Base-by-base conservation (phyloP, 2,888 invertebrate species). In the Cosmopolites sordidus region DNA sequence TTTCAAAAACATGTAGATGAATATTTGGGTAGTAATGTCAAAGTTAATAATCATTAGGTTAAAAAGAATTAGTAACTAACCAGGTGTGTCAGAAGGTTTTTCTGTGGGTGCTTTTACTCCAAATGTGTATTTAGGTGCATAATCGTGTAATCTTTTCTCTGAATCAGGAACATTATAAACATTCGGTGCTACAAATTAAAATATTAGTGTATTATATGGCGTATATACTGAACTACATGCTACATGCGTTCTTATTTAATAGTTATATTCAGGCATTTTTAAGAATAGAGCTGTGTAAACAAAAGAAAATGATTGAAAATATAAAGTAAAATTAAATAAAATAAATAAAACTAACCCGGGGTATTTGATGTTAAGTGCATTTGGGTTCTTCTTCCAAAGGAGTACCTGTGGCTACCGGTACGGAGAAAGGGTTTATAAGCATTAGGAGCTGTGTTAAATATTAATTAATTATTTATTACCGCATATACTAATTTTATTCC, bases 121-220 rank as follows among this genome's bases (percentile, higher is more conserved):
- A 71, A 89, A 83, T 9, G 84, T 83, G 67, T 81, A 87, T 64
- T 79, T 85, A 56, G 82, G 78, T 46, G 83, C 79, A 59, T 77
- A 78, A 61, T 65, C 63, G 44, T 62, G 60, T 44, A 65, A 46
- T 27, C 54, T 43, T 52, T 62, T 82, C 57, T 83, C 83, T 11
- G 81, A 76, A 81, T 82, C 60, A 84, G 80, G 79, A 18, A 76
- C 77, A 57, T 75, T 66, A 62, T 79, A 76, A 15, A 69, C 66
- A 62, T 84, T 81, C 64, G 83, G 84, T 33, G 83, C 73, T 71
- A 62, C 79, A 79, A 58, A 52, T 39, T 27, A 38, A 58, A 11
- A 27, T 16, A 27, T 29, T 15, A 37, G 3, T n/a, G 18, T 30
- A 64, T 48, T n/a, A n/a, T n/a, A n/a, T n/a, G n/a, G n/a, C n/a